phyloP scores from a whole-genome alignment of 92 coral and sea anemone genomes.

The Phenganax subtilis region DNA sequence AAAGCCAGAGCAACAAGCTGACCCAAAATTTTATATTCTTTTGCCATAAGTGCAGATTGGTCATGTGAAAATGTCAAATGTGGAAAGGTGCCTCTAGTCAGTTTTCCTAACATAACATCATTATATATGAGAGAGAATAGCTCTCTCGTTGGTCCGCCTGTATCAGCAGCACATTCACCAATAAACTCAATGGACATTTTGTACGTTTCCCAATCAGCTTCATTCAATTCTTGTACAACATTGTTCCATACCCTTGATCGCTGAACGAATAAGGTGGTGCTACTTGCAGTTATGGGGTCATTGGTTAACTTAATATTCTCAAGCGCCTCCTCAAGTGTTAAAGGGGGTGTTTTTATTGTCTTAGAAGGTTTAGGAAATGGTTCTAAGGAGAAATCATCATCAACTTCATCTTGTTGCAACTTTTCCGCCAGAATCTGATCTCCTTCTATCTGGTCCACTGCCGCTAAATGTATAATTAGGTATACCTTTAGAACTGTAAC shows the following conservation, averaged over 20 bases:
- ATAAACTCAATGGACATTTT: constrained; percentile 31
- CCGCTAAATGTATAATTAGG: too few species aligned
- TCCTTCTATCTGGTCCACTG: neutral
- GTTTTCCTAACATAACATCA: constrained; percentile 27
- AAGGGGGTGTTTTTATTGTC: neutral
- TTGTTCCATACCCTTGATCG: constrained; percentile 26
- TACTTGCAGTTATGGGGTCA: neutral
- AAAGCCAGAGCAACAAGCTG: constrained; percentile 49
- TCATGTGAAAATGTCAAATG: constrained; percentile 53
- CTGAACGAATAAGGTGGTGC: constrained; percentile 6
- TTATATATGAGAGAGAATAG: constrained; percentile 38
- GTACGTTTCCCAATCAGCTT: neutral
- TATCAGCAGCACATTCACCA: constrained; percentile 48
- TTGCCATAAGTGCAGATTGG: constrained; percentile 45
- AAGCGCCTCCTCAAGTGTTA: neutral
- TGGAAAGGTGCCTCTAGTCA: constrained; percentile 49
- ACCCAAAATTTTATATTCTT: constrained; percentile 45
- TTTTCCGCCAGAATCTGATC: neutral
- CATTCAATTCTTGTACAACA: constrained; percentile 23
- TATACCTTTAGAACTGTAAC: too few species aligned
- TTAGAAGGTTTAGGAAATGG: neutral
- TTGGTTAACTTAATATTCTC: neutral
- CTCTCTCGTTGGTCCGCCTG: constrained; percentile 49
- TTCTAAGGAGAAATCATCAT: neutral
- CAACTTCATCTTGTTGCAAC: neutral